These are phyloP conservation scores for Cranoglanis bouderius DNA, from an alignment of 2,113 vertebrate genomes.

Conservation along the genomic window DNA sequence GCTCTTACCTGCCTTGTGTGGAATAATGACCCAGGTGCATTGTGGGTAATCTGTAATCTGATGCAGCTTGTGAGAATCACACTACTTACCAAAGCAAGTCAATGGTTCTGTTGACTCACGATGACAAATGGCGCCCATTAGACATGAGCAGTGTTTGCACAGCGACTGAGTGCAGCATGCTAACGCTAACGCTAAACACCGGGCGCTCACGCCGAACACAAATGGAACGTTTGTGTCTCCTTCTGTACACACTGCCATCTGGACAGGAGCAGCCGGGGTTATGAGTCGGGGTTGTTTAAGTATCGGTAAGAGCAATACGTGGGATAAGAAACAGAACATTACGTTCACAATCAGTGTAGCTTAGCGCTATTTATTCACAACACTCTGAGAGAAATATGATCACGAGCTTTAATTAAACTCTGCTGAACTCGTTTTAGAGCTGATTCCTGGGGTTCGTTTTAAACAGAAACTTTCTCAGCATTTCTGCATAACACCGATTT, in stretches of 20 bases:
- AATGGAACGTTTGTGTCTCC: constrained; percentile 9
- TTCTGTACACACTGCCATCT: constrained; percentile 42
- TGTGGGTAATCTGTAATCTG: constrained; percentile 17
- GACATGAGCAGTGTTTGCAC: constrained; percentile 29
- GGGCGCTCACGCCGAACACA: background rate
- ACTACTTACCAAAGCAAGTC: constrained; percentile 7
- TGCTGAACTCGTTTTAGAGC: background rate
- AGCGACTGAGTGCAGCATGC: background rate
- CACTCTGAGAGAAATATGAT: background rate
- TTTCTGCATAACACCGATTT: background rate
- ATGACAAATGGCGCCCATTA: constrained; percentile 37
- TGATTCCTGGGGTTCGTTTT: background rate
- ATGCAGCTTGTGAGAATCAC: constrained; percentile 10
- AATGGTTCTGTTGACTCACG: constrained; percentile 21
- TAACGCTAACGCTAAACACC: constrained; percentile 2
- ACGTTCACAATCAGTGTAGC: background rate
- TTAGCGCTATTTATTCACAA: background rate
- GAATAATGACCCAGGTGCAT: constrained; percentile 1
- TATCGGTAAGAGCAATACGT: background rate
- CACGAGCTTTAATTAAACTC: background rate
- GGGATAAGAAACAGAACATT: background rate
- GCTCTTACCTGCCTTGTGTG: background rate
- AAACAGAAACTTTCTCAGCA: background rate
- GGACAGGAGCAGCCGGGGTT: background rate
- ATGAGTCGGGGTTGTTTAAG: background rate